Percentiles rank a stretch among this genome's conserved stretches.
Evolutionary conservation across 2,113 vertebrate species (phyloP).

Genomic region (Passer domesticus): DNA sequence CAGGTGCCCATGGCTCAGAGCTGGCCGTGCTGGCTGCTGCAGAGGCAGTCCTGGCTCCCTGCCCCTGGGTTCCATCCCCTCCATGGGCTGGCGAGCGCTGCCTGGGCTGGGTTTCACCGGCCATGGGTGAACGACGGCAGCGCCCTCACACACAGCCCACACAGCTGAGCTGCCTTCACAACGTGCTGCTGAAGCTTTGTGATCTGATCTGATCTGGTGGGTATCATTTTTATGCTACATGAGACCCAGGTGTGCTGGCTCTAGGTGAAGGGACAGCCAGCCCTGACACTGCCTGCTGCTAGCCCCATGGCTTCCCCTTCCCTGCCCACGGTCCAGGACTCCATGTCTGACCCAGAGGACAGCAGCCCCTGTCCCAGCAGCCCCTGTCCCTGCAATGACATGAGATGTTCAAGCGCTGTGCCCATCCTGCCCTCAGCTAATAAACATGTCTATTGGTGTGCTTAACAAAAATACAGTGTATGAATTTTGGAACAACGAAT

Average conservation of each 20-base stretch:
- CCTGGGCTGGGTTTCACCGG: rapidly evolving
- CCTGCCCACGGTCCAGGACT: not conserved
- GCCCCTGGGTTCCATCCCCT: not conserved
- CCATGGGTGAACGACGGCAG: rapidly evolving
- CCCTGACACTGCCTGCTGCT: no score
- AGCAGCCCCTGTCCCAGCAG: not conserved
- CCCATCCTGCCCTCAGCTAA: not conserved
- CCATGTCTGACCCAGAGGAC: rapidly evolving
- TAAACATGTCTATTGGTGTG: not conserved
- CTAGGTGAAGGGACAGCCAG: not conserved
- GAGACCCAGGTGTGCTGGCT: not conserved
- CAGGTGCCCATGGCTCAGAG: not conserved
- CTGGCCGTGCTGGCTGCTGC: not conserved
- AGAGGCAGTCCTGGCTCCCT: not conserved
- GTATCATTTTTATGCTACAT: no score
- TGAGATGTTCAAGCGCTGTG: not conserved
- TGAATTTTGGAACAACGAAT: not conserved
- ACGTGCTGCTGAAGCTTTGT: rapidly evolving
- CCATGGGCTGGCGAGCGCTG: rapidly evolving
- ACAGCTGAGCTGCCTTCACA: no score
- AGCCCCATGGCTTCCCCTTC: no score
- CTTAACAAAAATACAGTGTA: not conserved
- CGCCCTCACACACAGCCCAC: not conserved
- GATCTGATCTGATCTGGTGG: not conserved
- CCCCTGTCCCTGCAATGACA: no score